Conservation (phyloP, 2,797 vertebrate genomes). For the Anguilla anguilla region DNA sequence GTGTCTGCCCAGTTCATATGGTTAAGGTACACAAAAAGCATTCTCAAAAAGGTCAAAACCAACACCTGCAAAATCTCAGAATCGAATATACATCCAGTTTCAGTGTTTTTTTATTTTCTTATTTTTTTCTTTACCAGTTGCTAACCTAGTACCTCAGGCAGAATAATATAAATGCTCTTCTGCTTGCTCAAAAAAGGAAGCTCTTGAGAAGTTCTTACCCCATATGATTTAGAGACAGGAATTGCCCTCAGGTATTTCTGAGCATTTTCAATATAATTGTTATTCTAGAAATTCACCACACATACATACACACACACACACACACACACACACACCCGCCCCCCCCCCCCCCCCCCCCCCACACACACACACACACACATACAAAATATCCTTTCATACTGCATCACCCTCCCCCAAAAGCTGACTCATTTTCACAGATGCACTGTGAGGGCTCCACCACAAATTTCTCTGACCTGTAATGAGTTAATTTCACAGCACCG, state of each 20-base stretch:
- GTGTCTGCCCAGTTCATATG: neutral
- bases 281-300: neutral
- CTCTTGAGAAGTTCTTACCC: neutral
- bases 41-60: neutral
- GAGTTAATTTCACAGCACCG: conserved; percentile 1
- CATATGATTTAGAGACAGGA: neutral
- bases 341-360: too few species aligned
- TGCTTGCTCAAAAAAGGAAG: neutral
- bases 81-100: neutral
- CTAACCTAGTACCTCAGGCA: neutral
- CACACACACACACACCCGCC: too few species aligned
- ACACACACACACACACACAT: neutral
- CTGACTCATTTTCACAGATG: neutral
- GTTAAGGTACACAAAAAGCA: neutral
- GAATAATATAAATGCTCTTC: neutral
- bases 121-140: neutral
- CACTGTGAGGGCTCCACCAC: neutral
- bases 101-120: neutral
- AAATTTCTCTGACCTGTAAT: neutral
- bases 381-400: neutral
- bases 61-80: neutral
- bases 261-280: conserved; percentile 15
- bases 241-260: neutral
- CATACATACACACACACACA: neutral
- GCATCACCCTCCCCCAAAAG: neutral